Evolutionary conservation across 2,888 invertebrate genomes (phyloP), one percentile per base, ranked within the genome.

Genomic region (Caenorhabditis virilis): DNA sequence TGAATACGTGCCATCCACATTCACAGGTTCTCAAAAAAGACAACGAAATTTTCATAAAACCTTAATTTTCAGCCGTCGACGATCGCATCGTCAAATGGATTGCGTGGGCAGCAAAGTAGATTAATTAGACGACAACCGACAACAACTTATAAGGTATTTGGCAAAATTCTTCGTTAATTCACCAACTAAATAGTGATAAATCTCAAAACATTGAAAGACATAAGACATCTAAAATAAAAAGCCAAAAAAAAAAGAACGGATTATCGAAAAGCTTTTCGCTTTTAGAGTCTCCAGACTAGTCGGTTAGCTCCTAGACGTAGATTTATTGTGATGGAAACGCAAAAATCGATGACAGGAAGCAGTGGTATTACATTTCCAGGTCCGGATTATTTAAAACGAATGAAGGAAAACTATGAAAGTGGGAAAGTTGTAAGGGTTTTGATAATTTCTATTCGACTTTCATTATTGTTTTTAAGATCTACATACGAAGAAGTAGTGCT

Each of bases 381-480:
- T 4, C 65, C 65, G 25, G 65, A 65, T 30, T 65, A 65, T 36
- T 36, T 56, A 38, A 65, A 60, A 42, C 42, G 53, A 36, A 65
- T 65, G 60, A 65, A 65, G 42, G 65, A 65, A 25, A 65, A 65
- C 35, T 65, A 65, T 36, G 65, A 65, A 11, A 65, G 41, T 52
- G 65, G 65, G 2, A 65, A 65, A 20, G 53, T 65, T 16, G 65
- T 65, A 33, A 42, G 64, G 15, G 18, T 38, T 18, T 20, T 16
- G 16, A 13, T 15, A 27, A 11, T 13, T 25, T 38, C 2, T 18
- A 39, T 11, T 27, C 1, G 38, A 27, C 11, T 33, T 2, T 47
- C 3, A 15, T 13, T 9, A 16, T 20, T 16, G 33, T 35, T 4
- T 45, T 51, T n/a, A 25, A 65, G 65, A 65, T 65, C 13, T 65